Percentiles rank a stretch among this genome's conserved stretches.
These are phyloP conservation scores for Agrypnus murinus DNA, from an alignment of 2,888 invertebrate genomes.

Conservation along the genomic window DNA sequence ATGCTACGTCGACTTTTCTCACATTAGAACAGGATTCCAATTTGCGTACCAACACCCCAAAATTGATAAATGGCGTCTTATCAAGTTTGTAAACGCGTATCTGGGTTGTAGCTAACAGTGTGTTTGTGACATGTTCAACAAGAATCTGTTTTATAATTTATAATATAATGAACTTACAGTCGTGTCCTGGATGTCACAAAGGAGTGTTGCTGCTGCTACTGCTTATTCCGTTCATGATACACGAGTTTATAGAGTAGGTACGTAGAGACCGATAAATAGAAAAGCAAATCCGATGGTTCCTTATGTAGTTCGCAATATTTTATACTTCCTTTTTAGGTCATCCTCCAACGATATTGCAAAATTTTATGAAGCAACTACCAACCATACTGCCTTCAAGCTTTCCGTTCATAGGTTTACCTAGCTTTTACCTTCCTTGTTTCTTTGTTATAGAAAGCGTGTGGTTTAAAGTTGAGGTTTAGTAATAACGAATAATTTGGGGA, in stretches of 20 bases:
- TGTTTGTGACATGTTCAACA: slow-evolving; percentile 60
- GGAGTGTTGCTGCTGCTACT: no score
- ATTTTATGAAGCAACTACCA: slow-evolving; percentile 22
- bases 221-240: slow-evolving; percentile 39
- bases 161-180: slow-evolving; percentile 42
- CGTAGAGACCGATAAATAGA: slow-evolving; percentile 22
- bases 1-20: not conserved
- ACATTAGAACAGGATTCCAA: slow-evolving; percentile 4
- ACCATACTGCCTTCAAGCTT: slow-evolving; percentile 2
- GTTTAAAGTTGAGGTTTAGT: not conserved
- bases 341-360: slow-evolving; percentile 17
- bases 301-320: slow-evolving; percentile 16
- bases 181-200: slow-evolving; percentile 52
- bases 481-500: slow-evolving; percentile 16
- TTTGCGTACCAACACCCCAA: slow-evolving; percentile 24
- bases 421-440: no score
- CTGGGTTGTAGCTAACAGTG: slow-evolving; percentile 57
- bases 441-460: slow-evolving; percentile 19
- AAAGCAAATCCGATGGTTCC: slow-evolving; percentile 9
- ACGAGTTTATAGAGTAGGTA: slow-evolving; percentile 9
- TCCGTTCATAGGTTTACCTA: slow-evolving; percentile 15
- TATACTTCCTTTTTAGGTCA: slow-evolving; percentile 12
- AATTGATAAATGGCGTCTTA: slow-evolving; percentile 34
- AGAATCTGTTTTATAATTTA: slow-evolving; percentile 60
- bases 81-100: slow-evolving; percentile 33